A percentile compares a stretch with the other conserved stretches of the same genome.
phyloP scores from a whole-genome alignment of 2,113 vertebrate genomes.

The Cyprinodon tularosa region DNA sequence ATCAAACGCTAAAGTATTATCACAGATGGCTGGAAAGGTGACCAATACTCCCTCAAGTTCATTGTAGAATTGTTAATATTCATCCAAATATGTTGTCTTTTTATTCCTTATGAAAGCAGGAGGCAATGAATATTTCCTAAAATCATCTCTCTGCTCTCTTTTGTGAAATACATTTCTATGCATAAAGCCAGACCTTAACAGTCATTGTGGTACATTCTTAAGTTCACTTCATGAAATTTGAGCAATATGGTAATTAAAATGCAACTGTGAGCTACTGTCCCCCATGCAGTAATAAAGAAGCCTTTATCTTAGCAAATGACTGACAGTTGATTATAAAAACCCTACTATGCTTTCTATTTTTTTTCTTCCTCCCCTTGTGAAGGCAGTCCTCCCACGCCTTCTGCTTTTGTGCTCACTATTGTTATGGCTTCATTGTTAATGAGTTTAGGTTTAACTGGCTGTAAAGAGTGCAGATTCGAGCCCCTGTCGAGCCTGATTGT shows the following conservation, averaged over 20 bases:
- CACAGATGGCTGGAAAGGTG: constrained; percentile 17
- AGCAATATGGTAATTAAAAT: constrained; percentile 74
- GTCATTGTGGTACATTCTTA: constrained; percentile 67
- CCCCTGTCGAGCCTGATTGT: constrained; percentile 62
- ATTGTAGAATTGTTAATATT: constrained; percentile 45
- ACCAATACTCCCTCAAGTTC: constrained; percentile 10
- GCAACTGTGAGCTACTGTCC: constrained; percentile 54
- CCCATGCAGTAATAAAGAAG: constrained; percentile 66
- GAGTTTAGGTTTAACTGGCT: constrained; percentile 69
- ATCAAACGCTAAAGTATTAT: constrained; percentile 21
- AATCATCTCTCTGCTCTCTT: constrained; percentile 60
- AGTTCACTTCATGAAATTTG: constrained; percentile 64
- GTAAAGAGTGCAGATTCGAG: constrained; percentile 52
- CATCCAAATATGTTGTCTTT: constrained; percentile 52
- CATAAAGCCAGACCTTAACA: constrained; percentile 55
- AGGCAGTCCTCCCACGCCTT: constrained; percentile 67
- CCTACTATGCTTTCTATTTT: constrained; percentile 1
- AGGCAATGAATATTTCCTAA: constrained; percentile 69
- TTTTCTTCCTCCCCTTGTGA: constrained; percentile 34
- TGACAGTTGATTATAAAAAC: constrained; percentile 62
- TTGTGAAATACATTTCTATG: constrained; percentile 71
- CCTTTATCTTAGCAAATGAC: constrained; percentile 74
- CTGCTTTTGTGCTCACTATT: constrained; percentile 63
- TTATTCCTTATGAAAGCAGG: constrained; percentile 50
- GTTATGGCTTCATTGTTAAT: constrained; percentile 67